Evolutionary conservation across 2,113 vertebrate species (phyloP), one percentile per base, ranked within the genome.

Genomic region (Apteryx mantelli): DNA sequence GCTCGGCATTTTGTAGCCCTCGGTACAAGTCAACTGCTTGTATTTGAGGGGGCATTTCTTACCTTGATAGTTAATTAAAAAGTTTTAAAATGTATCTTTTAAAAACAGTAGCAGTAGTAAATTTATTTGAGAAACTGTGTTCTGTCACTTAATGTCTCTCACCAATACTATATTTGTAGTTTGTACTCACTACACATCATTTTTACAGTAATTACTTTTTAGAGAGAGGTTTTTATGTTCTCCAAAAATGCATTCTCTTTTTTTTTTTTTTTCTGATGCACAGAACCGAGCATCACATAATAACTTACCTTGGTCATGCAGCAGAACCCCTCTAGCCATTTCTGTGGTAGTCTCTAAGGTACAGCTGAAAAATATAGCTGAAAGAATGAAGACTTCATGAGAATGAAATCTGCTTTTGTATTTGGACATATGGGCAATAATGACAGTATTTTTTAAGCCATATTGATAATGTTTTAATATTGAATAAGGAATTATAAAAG

Each of bases 1-100:
- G 70, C 89, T 91, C 79, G 82, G 81, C 78, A n/a, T 94, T 92
- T 89, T 92, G 84, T 76, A 95, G 81, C 69, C 85, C 74, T 95
- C 15, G 38, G 42, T 92, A 86, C 77, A 87, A 92, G 71, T 79
- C 89, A 92, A 65, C 74, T 82, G 60, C 46, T 65, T 65, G 38
- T 83, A 46, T 78, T 82, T 92, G 78, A 89, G 74, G 34, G 77
- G 66, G n/a, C 66, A 82, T 80, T 85, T 96, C 84, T 22, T 92
- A 85, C 84, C 81, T 91, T 92, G 65, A 52, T 66, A 30, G 75
- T 93, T 95, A 92, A 30, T 74, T 53, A 89, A 92, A 77, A 88
- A 95, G 83, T 91, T 95, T 78, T 10, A 60, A 91, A 91, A 71
- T 95, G 0, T 66, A 25, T 71, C 8, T 79, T 75, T 61, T 65